Base-by-base conservation (phyloP, 2,797 vertebrate genomes). In the Sebastes trivittatus region DNA sequence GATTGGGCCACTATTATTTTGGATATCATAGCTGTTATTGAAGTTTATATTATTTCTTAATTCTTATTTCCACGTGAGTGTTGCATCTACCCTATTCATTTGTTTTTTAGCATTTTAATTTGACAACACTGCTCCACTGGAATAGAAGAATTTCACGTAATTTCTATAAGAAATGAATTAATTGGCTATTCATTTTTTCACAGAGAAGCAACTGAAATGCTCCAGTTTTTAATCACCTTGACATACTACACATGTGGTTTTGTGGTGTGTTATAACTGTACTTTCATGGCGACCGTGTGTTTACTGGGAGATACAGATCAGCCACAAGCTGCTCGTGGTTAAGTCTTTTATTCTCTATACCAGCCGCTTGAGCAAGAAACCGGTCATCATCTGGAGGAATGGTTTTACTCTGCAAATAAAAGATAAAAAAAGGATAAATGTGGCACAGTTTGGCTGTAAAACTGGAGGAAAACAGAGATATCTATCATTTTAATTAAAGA, bases 231-330 rank as follows among this genome's bases (percentile, higher is more conserved):
- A 66, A 73, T 81, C 67, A 27, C 68, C 34, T 74, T 76, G 27
- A 65, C 63, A 36, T 14, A 42, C 23, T 64, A 32, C 67, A 34
- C 6, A 49, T 13, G 78, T 70, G 72, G 75, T 88, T 87, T 32
- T 80, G 85, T 75, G 70, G 70, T 42, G 29, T 36, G 65, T 75
- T 65, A 42, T 20, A 62, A 46, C 67, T 58, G 63, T 36, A 46
- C 49, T 81, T 73, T 85, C 73, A 68, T 61, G 77, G 68, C 75
- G 82, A 75, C 84, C 62, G 55, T 85, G 72, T 88, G 85, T 88
- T 90, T 80, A 87, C 72, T 73, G 77, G 46, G 64, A 80, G 81
- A 85, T 85, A 79, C 59, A 67, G 68, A 84, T 87, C 87, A 78
- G 76, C 82, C 87, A 76, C 77, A 75, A 84, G 76, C 81, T 68